A percentile compares a stretch with the other conserved stretches of the same genome.
These are phyloP conservation scores for Apoderus coryli DNA, from an alignment of 2,888 invertebrate genomes.

Conservation along the genomic window DNA sequence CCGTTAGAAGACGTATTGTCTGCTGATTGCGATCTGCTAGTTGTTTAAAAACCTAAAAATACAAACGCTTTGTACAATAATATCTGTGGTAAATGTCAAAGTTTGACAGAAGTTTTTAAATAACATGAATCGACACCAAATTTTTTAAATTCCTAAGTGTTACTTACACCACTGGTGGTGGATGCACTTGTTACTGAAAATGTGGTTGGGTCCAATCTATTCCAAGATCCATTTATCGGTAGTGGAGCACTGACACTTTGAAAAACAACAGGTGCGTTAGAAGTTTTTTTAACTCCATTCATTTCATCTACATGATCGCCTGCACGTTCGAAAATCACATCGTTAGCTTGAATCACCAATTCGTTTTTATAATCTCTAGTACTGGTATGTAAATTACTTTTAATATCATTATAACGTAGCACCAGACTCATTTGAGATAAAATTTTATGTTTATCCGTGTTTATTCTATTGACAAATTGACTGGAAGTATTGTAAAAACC, in stretches of 20 bases:
- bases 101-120: too few species aligned
- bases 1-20: slow-evolving; percentile 47
- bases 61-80: too few species aligned
- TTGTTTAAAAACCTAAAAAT: slow-evolving; percentile 1
- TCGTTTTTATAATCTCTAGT: slow-evolving; percentile 57
- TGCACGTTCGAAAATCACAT: slow-evolving; percentile 66
- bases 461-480: slow-evolving; percentile 52
- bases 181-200: slow-evolving; percentile 24
- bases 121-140: too few species aligned
- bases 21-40: slow-evolving; percentile 20
- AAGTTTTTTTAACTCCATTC: slow-evolving; percentile 41
- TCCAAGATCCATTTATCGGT: slow-evolving; percentile 46
- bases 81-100: too few species aligned
- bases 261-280: slow-evolving; percentile 36
- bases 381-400: slow-evolving; percentile 39
- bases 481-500: slow-evolving; percentile 64
- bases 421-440: slow-evolving; percentile 42
- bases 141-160: too few species aligned
- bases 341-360: slow-evolving; percentile 67
- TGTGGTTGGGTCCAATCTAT: slow-evolving; percentile 29
- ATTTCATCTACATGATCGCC: slow-evolving; percentile 58
- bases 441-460: slow-evolving; percentile 47
- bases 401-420: slow-evolving; percentile 39
- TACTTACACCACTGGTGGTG: too few species aligned
- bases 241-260: slow-evolving; percentile 31